phyloP scores from a whole-genome alignment of 2,888 invertebrate genomes.

The Anorthoa munda region DNA sequence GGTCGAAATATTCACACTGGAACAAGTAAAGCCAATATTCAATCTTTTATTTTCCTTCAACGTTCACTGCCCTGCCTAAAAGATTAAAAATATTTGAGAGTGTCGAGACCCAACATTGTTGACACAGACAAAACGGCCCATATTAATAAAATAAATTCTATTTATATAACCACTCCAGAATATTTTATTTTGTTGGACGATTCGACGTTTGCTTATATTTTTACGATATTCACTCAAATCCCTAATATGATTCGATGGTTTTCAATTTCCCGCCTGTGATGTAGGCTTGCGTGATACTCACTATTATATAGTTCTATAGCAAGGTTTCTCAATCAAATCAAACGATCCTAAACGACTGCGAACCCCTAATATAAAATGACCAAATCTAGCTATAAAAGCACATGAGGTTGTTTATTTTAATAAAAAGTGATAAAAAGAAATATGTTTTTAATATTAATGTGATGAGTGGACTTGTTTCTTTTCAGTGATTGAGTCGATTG shows the following conservation, averaged over 20 bases:
- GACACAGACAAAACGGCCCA: conserved; percentile 45
- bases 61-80: neutral
- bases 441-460: no score
- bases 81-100: neutral
- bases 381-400: no score
- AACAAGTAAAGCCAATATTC: neutral
- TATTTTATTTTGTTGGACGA: conserved; percentile 78
- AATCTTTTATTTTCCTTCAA: neutral
- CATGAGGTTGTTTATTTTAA: no score
- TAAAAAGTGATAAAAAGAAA: no score
- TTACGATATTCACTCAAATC: conserved; percentile 81
- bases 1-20: no score
- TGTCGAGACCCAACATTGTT: conserved; percentile 14
- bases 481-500: no score
- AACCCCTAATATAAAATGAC: no score
- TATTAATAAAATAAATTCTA: conserved; percentile 77
- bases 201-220: conserved; percentile 79
- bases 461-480: no score
- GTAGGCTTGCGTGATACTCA: conserved; percentile 59
- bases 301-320: conserved; percentile 22
- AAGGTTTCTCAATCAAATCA: no score
- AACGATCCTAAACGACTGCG: no score
- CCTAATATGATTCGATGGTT: conserved; percentile 81
- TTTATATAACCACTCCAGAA: conserved; percentile 76
- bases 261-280: conserved; percentile 82